Evolutionary conservation across 2,888 invertebrate genomes (phyloP).

Genomic region (Globia sparganii): DNA sequence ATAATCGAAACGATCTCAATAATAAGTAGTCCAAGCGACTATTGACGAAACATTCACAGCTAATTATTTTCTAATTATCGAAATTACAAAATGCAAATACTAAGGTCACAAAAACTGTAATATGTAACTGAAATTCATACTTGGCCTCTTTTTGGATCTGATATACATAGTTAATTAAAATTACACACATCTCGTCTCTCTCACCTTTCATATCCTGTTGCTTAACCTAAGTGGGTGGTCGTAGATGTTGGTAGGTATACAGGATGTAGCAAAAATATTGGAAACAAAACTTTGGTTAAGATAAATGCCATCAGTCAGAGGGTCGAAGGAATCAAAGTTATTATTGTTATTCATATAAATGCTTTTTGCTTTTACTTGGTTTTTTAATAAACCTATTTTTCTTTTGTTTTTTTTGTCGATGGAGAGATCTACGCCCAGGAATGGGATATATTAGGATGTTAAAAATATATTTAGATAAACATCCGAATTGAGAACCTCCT

Average conservation of each 20-base stretch:
- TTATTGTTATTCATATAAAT: neutral
- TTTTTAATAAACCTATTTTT: no score
- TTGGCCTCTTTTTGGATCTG: slow-evolving; percentile 55
- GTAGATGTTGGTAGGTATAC: neutral
- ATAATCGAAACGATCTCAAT: neutral
- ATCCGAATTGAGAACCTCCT: no score
- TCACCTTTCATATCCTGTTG: slow-evolving; percentile 31
- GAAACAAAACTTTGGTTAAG: neutral
- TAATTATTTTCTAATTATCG: slow-evolving; percentile 23
- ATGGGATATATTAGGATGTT: neutral
- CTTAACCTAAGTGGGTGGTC: neutral
- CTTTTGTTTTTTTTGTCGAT: neutral
- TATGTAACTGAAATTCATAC: slow-evolving; percentile 41
- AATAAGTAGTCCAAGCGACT: neutral
- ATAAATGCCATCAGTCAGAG: no score
- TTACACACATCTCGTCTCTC: slow-evolving; percentile 8
- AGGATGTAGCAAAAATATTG: neutral
- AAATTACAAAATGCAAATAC: slow-evolving; percentile 30
- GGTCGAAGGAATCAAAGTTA: neutral
- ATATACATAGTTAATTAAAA: slow-evolving; percentile 44
- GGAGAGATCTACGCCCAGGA: neutral
- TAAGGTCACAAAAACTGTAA: slow-evolving; percentile 44
- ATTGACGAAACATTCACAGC: neutral
- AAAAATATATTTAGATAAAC: no score
- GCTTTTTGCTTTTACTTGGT: no score